Evolutionary conservation across 2,888 invertebrate genomes (phyloP), one percentile per base, ranked within the genome.

Genomic region (Teleiodes luculella): DNA sequence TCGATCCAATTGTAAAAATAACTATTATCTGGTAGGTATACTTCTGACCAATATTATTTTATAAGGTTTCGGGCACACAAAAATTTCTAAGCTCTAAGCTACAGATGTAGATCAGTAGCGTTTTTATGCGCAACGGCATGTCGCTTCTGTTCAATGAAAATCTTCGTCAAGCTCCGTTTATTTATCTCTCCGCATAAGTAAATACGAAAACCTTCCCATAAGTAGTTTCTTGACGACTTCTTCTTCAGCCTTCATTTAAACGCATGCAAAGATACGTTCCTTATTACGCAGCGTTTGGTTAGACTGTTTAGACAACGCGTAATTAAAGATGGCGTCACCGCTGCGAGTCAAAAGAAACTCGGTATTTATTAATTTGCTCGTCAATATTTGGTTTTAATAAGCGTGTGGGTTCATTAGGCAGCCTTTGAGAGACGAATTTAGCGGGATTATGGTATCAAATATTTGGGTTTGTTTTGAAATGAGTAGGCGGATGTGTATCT

Each of bases 351-450:
- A 88, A 88, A 87, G 86, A 87, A 88, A 80, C 76, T 76, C 72
- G 66, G 72, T 78, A 86, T 85, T 86, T 85, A 87, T 84, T 86
- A 82, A 87, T 86, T 83, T 83, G 80, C 68, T 62, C 68, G 78
- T 73, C 76, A 87, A 89, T 86, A 86, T 89, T 89, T 84, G 76
- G 75, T 74, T 82, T 80, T 84, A 80, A 84, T 88, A 86, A 83
- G 72, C 71, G 70, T 72, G 70, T 58, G 67, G 64, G 68, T 70
- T 76, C 75, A 63, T 62, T 65, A 59, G 51, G 57, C 54, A 48
- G 52, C 58, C 63, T 64, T 66, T 66, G 64, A 62, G 52, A 62
- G n/a, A 31, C 30, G 13, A 30, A 24, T 30, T 46, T 30, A 46
- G 46, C 30, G 14, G 46, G 28, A 51, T 47, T 51, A 16, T 41